Evolutionary conservation across 2,888 invertebrate genomes (phyloP).

Genomic region (Caenorhabditis becei): DNA sequence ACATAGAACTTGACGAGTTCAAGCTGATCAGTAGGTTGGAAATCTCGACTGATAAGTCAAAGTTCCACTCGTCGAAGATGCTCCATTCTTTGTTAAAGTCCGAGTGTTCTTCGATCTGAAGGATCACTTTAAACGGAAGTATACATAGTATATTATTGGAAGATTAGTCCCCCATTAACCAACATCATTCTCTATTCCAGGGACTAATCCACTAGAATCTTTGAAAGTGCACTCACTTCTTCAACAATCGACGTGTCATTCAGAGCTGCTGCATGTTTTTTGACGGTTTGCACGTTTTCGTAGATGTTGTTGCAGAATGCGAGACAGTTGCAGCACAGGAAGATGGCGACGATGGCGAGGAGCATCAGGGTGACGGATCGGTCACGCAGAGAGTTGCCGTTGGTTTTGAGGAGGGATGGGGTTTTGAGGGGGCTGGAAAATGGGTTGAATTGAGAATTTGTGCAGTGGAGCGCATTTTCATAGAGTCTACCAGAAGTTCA

Average conservation of each 20-base stretch:
- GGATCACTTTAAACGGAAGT: neutral
- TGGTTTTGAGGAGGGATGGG: conserved; percentile 69
- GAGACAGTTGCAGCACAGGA: conserved; percentile 80
- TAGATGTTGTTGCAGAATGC: conserved; percentile 81
- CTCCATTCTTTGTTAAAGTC: conserved; percentile 24
- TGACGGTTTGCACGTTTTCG: conserved; percentile 72
- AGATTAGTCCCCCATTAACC: too few species aligned
- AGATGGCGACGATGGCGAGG: conserved; percentile 80
- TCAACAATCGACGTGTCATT: conserved; percentile 39
- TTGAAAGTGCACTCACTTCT: conserved; percentile 22
- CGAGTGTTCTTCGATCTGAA: conserved; percentile 41
- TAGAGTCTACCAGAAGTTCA: too few species aligned
- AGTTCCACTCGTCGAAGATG: conserved; percentile 52
- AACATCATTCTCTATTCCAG: conserved; percentile 14
- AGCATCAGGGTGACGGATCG: conserved; percentile 80
- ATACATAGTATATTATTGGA: neutral
- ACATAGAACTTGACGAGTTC: conserved; percentile 80
- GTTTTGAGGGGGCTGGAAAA: conserved; percentile 67
- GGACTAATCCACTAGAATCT: too few species aligned
- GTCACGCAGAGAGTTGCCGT: conserved; percentile 75
- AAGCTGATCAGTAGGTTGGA: conserved; percentile 79
- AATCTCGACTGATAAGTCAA: conserved; percentile 75
- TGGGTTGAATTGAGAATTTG: too few species aligned
- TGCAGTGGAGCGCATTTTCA: too few species aligned
- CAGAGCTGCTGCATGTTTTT: conserved; percentile 25